Evolutionary conservation across 2,888 invertebrate genomes (phyloP), one percentile per base, ranked within the genome.

Genomic region (Bimastos eiseni): DNA sequence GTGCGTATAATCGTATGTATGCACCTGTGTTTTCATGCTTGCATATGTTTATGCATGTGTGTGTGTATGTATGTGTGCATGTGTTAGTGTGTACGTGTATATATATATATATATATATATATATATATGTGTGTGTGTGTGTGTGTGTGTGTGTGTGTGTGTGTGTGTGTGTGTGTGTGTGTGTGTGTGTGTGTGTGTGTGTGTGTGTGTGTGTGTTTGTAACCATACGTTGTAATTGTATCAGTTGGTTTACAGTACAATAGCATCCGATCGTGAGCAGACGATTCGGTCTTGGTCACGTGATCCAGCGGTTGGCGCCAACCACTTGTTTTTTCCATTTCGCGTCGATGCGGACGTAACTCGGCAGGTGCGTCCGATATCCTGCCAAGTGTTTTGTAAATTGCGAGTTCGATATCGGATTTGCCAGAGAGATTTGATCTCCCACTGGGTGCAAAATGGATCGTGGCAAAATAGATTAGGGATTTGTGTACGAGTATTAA

Each of bases 241-340:
- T 70, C 30, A 70, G 70, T n/a, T 70, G 70, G 70, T n/a, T 70
- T n/a, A n/a, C 70, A n/a, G 70, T n/a, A n/a, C n/a, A 70, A 70
- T 3, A 0, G 30, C 8, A 70, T n/a, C 1, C 70, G n/a, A 70
- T n/a, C 70, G 70, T 70, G 30, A 70, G 8, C 70, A 70, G 70
- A 70, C 70, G 70, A 17, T 8, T n/a, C n/a, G 70, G 70, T n/a
- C 70, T 8, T n/a, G 13, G 70, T n/a, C 70, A 70, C 70, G 70
- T 70, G 70, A 70, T n/a, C 15, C n/a, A 8, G 30, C 70, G n/a
- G 30, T 55, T 70, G 70, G 70, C 70, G 70, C 70, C 70, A 70
- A 70, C 70, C 70, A 70, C 70, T 70, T 70, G 70, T 70, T 70
- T 70, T 70, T 70, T 70, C n/a, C 70, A n/a, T 30, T 49, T 49